Evolutionary conservation across 2,113 vertebrate genomes (phyloP).

Genomic region (Brevimyrus niger): DNA sequence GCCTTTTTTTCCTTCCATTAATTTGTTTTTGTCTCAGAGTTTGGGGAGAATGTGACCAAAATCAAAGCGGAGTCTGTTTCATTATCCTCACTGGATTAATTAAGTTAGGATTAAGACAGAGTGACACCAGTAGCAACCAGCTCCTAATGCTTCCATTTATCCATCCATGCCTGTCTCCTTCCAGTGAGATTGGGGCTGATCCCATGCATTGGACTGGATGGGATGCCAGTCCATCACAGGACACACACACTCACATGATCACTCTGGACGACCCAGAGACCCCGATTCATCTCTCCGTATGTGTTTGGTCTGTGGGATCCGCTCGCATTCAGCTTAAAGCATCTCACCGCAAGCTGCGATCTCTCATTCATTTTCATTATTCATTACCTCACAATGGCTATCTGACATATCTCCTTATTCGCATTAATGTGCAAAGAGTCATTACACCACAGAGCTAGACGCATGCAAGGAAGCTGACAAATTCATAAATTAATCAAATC

Average conservation of each 20-base stretch:
- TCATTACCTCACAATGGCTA: background rate
- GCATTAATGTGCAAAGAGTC: slow-evolving; percentile 12
- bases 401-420: background rate
- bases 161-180: background rate
- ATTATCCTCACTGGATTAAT: background rate
- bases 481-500: background rate
- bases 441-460: slow-evolving; percentile 20
- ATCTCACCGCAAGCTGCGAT: background rate
- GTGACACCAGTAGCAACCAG: background rate
- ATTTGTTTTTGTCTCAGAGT: background rate
- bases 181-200: background rate
- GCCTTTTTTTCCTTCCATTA: background rate
- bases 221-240: background rate
- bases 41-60: background rate
- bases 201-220: background rate
- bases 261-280: background rate
- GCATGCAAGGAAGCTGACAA: slow-evolving; percentile 10
- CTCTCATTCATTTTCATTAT: background rate
- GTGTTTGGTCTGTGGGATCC: background rate
- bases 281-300: background rate
- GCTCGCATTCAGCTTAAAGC: background rate
- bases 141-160: background rate
- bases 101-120: background rate
- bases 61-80: background rate
- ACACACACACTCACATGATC: background rate